These are phyloP conservation scores for Cancer borealis DNA, from an alignment of 2,888 invertebrate genomes.

Conservation along the genomic window DNA sequence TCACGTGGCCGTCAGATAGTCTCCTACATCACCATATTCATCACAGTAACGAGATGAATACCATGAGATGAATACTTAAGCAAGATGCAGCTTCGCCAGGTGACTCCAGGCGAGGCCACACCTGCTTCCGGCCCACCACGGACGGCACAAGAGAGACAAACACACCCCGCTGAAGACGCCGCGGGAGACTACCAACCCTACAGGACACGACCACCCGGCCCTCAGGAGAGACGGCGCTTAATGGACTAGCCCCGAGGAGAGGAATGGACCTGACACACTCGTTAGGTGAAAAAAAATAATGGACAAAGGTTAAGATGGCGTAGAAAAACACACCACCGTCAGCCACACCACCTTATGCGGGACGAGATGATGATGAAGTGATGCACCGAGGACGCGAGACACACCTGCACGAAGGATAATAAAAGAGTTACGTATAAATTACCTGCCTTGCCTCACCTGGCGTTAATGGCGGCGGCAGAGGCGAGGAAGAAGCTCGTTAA, in stretches of 20 bases:
- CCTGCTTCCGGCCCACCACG: slow-evolving; percentile 24
- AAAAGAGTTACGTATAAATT: neutral
- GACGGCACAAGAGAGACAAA: neutral
- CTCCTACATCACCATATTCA: neutral
- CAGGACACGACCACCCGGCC: neutral
- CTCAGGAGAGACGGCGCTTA: neutral
- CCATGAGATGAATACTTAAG: neutral
- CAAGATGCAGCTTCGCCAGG: neutral
- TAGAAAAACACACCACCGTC: neutral
- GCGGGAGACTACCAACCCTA: neutral
- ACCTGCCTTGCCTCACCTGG: neutral
- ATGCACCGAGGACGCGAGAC: neutral
- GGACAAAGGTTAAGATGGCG: slow-evolving; percentile 20
- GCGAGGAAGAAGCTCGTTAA: neutral
- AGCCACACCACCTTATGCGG: neutral
- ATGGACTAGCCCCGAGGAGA: neutral
- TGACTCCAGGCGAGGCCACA: neutral
- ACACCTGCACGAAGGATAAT: neutral
- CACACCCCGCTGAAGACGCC: neutral
- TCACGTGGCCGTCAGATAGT: neutral
- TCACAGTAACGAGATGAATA: neutral
- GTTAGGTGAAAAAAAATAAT: neutral
- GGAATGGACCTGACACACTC: neutral
- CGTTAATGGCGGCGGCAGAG: neutral
- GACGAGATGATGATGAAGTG: neutral